Evolutionary conservation across 2,888 invertebrate genomes (phyloP), one percentile per base, ranked within the genome.

Genomic region (Ophion slaviceki): DNA sequence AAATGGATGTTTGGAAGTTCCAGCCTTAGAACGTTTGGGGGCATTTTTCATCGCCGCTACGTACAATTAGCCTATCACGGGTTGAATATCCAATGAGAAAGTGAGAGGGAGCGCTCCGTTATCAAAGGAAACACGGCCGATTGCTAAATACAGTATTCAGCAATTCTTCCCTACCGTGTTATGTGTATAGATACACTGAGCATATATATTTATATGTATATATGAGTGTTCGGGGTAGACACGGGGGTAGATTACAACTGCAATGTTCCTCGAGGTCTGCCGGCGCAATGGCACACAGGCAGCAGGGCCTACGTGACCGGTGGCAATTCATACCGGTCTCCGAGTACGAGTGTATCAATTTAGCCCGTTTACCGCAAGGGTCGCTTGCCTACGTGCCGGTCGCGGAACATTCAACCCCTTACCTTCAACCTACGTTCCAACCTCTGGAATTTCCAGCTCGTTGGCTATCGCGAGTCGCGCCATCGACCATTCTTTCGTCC

Each of bases 321-420:
- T 82, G 75, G 85, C 85, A 85, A 85, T 85, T 85, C 82, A 85
- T 85, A 85, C 85, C 82, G 82, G 71, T 78, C 71, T 79, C 79
- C 79, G 79, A 82, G 82, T 85, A 85, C 82, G 85, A 85, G 85
- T 85, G 85, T 85, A 85, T 85, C 85, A 85, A 85, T 85, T 85
- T 85, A 85, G 76, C 66, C 85, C 82, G 79, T 85, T 85, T 82
- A 85, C 85, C 82, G 76, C 85, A 76, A 79, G 79, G 85, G 71
- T 85, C 82, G 82, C 85, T 85, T 80, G 82, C 85, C 76, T 53
- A 53, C 71, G 67, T 66, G 53, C 53, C 14, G 61, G 83, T 61
- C 78, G 40, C 45, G 67, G 67, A 62, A 32, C 72, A 61, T 67
- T 64, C 82, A 62, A 62, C 68, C 57, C 64, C 32, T 62, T 66